Evolutionary conservation across 2,797 vertebrate genomes (phyloP).

Genomic region (Amphiprion clarkii): DNA sequence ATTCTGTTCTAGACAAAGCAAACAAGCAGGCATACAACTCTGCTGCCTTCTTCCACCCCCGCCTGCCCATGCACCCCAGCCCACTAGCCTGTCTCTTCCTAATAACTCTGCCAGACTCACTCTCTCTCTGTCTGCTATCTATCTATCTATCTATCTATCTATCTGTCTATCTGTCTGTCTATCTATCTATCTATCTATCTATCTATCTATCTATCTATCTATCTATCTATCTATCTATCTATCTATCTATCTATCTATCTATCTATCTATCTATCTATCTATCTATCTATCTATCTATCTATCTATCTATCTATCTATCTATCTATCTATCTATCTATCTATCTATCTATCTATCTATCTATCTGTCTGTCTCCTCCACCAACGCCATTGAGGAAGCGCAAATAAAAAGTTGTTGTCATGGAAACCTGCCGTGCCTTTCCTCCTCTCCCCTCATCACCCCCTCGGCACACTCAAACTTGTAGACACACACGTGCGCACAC

Average conservation of each 20-base stretch:
- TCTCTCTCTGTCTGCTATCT: slow-evolving; percentile 21
- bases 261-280: slow-evolving; percentile 28
- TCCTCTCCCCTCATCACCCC: slow-evolving; percentile 65
- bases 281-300: slow-evolving; percentile 36
- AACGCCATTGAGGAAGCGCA: slow-evolving; percentile 74
- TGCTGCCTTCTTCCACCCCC: slow-evolving; percentile 73
- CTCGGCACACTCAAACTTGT: slow-evolving; percentile 58
- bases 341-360: slow-evolving; percentile 25
- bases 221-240: slow-evolving; percentile 36
- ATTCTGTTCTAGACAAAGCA: slow-evolving; percentile 79
- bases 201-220: slow-evolving; percentile 25
- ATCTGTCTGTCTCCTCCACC: slow-evolving; percentile 49
- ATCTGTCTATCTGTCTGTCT: slow-evolving; percentile 29
- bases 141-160: slow-evolving; percentile 36
- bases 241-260: slow-evolving; percentile 34
- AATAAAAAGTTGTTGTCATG: slow-evolving; percentile 85
- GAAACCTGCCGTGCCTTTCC: slow-evolving; percentile 78
- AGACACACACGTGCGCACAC: neutral
- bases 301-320: slow-evolving; percentile 29
- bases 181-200: slow-evolving; percentile 32
- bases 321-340: slow-evolving; percentile 32
- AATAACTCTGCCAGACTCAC: slow-evolving; percentile 66
- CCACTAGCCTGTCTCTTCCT: slow-evolving; percentile 67
- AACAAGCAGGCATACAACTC: slow-evolving; percentile 64
- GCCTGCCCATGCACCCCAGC: slow-evolving; percentile 66